Conservation (phyloP, 2,113 vertebrate genomes). For the Zootoca vivipara region DNA sequence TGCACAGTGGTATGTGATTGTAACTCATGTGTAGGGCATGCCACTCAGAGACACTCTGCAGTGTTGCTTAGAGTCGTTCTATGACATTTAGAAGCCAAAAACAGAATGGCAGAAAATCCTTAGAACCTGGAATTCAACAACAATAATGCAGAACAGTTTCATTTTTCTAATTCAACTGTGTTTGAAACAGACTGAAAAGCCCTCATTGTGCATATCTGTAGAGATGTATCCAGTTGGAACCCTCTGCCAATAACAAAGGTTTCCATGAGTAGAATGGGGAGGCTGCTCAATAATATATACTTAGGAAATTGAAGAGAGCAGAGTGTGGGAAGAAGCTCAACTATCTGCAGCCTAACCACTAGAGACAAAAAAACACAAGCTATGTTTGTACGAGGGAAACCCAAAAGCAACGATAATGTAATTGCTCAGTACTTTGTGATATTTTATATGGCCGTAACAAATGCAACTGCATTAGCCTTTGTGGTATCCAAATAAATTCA, state of each 20-base stretch:
- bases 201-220: not conserved
- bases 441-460: not conserved
- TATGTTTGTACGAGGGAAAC: not conserved
- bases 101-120: no score
- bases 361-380: not conserved
- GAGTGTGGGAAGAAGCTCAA: not conserved
- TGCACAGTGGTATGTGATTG: not conserved
- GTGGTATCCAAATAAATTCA: not conserved
- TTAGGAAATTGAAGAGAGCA: not conserved
- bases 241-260: no score
- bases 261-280: no score
- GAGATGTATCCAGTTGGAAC: no score
- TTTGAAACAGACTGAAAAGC: not conserved
- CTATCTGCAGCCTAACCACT: not conserved
- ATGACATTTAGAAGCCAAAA: no score
- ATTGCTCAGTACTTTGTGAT: not conserved
- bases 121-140: no score
- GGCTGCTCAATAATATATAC: not conserved
- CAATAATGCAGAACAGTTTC: not conserved
- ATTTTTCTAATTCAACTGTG: not conserved
- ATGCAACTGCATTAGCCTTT: not conserved
- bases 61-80: no score
- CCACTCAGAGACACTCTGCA: no score
- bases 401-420: not conserved
- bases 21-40: not conserved